Conservation (phyloP, 2,797 vertebrate genomes). For the Morelia viridis region DNA sequence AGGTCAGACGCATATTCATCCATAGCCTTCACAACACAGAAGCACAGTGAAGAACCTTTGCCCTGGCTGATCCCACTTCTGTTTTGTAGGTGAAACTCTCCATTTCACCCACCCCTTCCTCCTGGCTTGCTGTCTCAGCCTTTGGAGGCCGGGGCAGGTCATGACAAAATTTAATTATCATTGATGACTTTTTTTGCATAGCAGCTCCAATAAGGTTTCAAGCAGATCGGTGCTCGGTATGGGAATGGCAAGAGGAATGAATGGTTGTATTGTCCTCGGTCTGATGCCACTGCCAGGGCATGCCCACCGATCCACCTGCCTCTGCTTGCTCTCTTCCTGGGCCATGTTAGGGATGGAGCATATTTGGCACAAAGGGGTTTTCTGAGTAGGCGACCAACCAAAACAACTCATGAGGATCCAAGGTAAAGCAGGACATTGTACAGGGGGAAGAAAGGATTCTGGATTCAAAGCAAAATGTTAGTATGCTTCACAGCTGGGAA, state of each 20-base stretch:
- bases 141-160: slow-evolving; percentile 47
- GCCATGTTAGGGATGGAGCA: slow-evolving; percentile 30
- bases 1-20: not conserved
- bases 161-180: slow-evolving; percentile 61
- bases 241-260: slow-evolving; percentile 36
- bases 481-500: not conserved
- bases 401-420: not conserved
- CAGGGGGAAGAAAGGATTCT: not conserved
- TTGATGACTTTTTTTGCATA: slow-evolving; percentile 60
- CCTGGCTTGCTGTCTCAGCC: slow-evolving; percentile 5
- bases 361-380: slow-evolving; percentile 18
- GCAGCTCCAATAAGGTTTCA: slow-evolving; percentile 51
- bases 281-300: slow-evolving; percentile 53
- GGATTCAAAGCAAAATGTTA: not conserved
- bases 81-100: not conserved
- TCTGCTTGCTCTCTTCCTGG: slow-evolving; percentile 32
- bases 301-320: slow-evolving; percentile 24
- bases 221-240: slow-evolving; percentile 1
- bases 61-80: not conserved
- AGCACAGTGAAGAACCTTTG: not conserved
- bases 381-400: slow-evolving; percentile 6
- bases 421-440: not conserved
- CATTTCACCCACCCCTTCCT: not conserved
- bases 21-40: not conserved
- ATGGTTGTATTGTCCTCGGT: slow-evolving; percentile 41